Conservation (phyloP, 2,888 invertebrate genomes). For the Zootermopsis nevadensis region DNA sequence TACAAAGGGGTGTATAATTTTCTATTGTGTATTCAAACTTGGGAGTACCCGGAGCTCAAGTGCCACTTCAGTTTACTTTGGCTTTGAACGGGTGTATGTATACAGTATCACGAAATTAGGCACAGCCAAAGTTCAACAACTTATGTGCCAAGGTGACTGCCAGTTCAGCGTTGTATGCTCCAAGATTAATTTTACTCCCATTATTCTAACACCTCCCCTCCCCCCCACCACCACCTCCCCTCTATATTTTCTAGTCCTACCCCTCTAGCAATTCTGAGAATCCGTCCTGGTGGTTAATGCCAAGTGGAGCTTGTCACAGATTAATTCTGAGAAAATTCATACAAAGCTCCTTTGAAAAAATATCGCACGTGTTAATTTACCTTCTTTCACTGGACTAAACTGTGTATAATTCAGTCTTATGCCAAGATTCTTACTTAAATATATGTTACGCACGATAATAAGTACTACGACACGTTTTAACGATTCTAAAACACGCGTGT, state of each 20-base stretch:
- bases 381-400: neutral
- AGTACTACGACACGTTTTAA: no score
- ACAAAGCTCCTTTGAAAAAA: neutral
- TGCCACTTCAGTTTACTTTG: conserved; percentile 18
- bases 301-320: neutral
- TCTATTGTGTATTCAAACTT: conserved; percentile 29
- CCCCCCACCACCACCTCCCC: neutral
- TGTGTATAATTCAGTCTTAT: neutral
- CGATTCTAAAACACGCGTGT: no score
- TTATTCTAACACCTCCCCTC: conserved; percentile 25
- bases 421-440: no score
- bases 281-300: neutral
- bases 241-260: neutral
- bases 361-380: neutral
- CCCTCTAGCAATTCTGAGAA: neutral
- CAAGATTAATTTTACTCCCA: conserved; percentile 35
- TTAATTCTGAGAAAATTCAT: neutral
- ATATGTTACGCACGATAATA: no score
- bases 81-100: neutral
- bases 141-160: neutral
- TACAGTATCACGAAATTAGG: conserved; percentile 14
- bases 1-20: neutral
- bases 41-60: neutral
- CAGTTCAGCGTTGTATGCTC: neutral
- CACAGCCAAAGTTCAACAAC: conserved; percentile 2